These are phyloP conservation scores for Ophraella communa DNA, from an alignment of 2,888 invertebrate species.

Conservation along the genomic window DNA sequence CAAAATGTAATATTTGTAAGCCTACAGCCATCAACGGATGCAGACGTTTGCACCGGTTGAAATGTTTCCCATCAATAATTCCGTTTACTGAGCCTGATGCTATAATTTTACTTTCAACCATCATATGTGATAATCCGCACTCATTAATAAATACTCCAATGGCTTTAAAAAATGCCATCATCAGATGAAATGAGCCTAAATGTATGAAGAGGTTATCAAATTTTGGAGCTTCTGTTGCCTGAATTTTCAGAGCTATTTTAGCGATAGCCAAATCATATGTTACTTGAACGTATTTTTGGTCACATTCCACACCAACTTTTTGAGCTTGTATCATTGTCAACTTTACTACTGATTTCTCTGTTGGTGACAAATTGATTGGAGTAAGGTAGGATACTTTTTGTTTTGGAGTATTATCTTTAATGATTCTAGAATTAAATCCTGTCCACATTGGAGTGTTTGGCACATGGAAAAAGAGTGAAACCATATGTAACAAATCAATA, in stretches of 20 bases:
- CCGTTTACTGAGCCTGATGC: conserved; percentile 39
- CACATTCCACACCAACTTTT: conserved; percentile 40
- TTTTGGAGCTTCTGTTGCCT: conserved; percentile 39
- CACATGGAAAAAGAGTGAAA: no score
- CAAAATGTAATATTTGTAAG: conserved; percentile 39
- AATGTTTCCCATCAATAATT: conserved; percentile 39
- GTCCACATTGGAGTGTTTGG: no score
- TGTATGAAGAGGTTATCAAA: conserved; percentile 51
- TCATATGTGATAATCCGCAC: conserved; percentile 28
- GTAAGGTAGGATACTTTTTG: no score
- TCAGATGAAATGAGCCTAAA: conserved; percentile 39
- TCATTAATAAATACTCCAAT: conserved; percentile 23
- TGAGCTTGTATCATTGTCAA: conserved; percentile 42
- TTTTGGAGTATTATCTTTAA: no score
- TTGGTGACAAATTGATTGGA: no score
- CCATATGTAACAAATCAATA: no score
- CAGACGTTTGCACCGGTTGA: conserved; percentile 35
- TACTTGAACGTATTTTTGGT: conserved; percentile 40
- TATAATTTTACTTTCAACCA: conserved; percentile 30
- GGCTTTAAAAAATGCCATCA: not conserved
- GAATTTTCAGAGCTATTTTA: conserved; percentile 44
- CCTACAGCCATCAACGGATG: conserved; percentile 38
- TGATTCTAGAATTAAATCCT: no score
- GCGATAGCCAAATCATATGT: conserved; percentile 51
- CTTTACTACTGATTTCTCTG: no score